A percentile compares a stretch with the other conserved stretches of the same genome.
These are phyloP conservation scores for Calliscelio sp. DNA, from an alignment of 2,888 invertebrate genomes.

Conservation along the genomic window DNA sequence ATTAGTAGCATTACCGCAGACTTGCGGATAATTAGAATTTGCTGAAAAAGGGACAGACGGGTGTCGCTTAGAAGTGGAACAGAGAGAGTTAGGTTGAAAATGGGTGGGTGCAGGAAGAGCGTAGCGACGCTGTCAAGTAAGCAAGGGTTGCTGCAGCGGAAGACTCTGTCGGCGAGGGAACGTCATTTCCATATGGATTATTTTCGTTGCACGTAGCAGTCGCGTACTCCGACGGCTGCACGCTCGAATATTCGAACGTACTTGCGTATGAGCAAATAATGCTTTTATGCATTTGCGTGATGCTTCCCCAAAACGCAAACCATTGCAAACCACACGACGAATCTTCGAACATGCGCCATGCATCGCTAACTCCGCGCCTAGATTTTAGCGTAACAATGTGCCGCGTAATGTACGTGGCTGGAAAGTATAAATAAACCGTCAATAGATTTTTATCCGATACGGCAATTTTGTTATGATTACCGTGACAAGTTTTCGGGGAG, in stretches of 20 bases:
- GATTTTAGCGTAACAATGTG: slow-evolving; percentile 51
- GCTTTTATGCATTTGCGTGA: slow-evolving; percentile 81
- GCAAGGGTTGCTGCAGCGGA: slow-evolving; percentile 40
- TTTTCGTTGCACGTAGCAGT: slow-evolving; percentile 72
- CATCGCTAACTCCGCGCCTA: slow-evolving; percentile 31
- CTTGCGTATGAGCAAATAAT: slow-evolving; percentile 78
- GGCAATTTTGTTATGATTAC: background rate
- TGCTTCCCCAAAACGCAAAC: slow-evolving; percentile 75
- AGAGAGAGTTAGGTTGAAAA: too few relatives aligned
- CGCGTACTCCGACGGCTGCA: slow-evolving; percentile 46
- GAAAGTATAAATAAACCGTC: slow-evolving; percentile 31
- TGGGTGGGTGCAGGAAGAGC: too few relatives aligned
- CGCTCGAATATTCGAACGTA: slow-evolving; percentile 69
- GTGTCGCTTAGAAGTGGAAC: too few relatives aligned
- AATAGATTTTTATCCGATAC: slow-evolving; percentile 1
- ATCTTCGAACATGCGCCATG: slow-evolving; percentile 44
- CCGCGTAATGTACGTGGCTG: slow-evolving; percentile 38
- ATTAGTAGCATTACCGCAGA: slow-evolving; percentile 36
- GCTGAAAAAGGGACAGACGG: slow-evolving; percentile 25
- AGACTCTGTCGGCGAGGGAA: slow-evolving; percentile 51
- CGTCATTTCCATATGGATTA: slow-evolving; percentile 79
- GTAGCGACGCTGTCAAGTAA: slow-evolving; percentile 20
- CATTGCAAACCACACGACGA: slow-evolving; percentile 43
- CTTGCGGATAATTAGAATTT: slow-evolving; percentile 56
- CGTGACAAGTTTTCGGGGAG: too few relatives aligned